Conservation (phyloP, 2,888 invertebrate genomes). For the Celastrina argiolus region DNA sequence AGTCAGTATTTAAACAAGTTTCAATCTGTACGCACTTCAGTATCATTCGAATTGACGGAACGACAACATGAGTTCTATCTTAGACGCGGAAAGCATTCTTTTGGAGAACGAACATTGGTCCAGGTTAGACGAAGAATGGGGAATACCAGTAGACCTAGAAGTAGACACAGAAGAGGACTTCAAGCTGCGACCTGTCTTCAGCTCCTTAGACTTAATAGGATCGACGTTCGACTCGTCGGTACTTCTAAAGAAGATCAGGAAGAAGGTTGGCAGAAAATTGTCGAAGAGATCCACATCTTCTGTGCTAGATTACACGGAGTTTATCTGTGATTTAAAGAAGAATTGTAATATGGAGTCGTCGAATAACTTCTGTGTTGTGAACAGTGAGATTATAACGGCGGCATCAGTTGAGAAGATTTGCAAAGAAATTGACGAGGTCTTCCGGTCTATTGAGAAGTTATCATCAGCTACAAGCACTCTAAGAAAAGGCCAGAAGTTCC, state of each 20-base stretch:
- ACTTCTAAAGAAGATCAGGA: slow-evolving; percentile 53
- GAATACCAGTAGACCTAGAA: slow-evolving; percentile 59
- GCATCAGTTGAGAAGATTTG: slow-evolving; percentile 62
- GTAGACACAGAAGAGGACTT: slow-evolving; percentile 50
- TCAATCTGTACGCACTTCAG: slow-evolving; percentile 25
- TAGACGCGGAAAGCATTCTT: slow-evolving; percentile 56
- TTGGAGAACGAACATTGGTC: slow-evolving; percentile 62
- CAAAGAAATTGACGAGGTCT: slow-evolving; percentile 59
- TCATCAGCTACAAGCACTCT: slow-evolving; percentile 50
- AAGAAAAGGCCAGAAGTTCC: slow-evolving; percentile 42
- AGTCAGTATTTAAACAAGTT: neutral
- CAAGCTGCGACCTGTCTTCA: slow-evolving; percentile 47
- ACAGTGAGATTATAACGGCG: slow-evolving; percentile 58
- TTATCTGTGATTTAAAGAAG: slow-evolving; percentile 49
- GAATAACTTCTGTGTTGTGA: slow-evolving; percentile 51
- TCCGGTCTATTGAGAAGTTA: slow-evolving; percentile 62
- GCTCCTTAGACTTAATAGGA: slow-evolving; percentile 51
- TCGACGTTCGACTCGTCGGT: slow-evolving; percentile 64
- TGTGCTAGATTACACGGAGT: slow-evolving; percentile 53
- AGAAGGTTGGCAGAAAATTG: slow-evolving; percentile 47
- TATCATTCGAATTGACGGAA: slow-evolving; percentile 15
- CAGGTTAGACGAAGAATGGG: slow-evolving; percentile 61
- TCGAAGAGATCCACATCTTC: slow-evolving; percentile 46
- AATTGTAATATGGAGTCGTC: slow-evolving; percentile 40
- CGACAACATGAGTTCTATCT: slow-evolving; percentile 39